Base-by-base conservation (phyloP, 2,888 invertebrate species). In the Syrista parreyssii region DNA sequence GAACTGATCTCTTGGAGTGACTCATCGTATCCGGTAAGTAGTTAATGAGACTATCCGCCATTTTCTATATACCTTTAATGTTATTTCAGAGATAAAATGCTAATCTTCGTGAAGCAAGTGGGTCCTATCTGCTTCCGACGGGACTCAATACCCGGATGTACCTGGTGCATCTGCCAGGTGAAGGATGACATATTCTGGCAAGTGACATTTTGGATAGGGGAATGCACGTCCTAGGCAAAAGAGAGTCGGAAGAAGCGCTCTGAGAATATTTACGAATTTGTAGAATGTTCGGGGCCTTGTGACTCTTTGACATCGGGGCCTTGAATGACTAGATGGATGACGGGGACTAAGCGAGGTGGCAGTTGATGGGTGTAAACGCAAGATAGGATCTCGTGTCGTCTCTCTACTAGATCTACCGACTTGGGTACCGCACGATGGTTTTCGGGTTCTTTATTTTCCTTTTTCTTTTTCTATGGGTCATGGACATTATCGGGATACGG, bases 351-450 rank as follows among this genome's bases (percentile, higher is more conserved):
- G 80, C 82, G 83, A 87, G 85, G 89, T 89, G 89, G 87, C 88
- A 88, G 87, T 85, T 88, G 89, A 89, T 89, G 88, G 89, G 89
- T 89, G 89, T 89, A 89, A 89, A 89, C 87, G 88, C 84, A 84
- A 88, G 89, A 89, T 89, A 89, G 83, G 83, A 89, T 89, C 89
- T 88, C 80, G 74, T 86, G 87, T 87, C 84, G 79, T 77, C 76
- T 75, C 80, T 36, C 55, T 80, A 75, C 77, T 76, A 79, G 81
- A 83, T 83, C 83, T 83, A 84, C 85, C 82, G 82, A 85, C 84
- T 85, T 80, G 82, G 55, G 55, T 55, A 55, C 55, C 55, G 55
- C 55, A 23, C 9, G 55, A 55, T 74, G 82, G 80, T 78, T 76
- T 79, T 80, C 34, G 68, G n/a, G 34, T 74, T 69, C 78, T 79